Base-by-base conservation (phyloP, 2,113 vertebrate genomes). In the Empidonax traillii region DNA sequence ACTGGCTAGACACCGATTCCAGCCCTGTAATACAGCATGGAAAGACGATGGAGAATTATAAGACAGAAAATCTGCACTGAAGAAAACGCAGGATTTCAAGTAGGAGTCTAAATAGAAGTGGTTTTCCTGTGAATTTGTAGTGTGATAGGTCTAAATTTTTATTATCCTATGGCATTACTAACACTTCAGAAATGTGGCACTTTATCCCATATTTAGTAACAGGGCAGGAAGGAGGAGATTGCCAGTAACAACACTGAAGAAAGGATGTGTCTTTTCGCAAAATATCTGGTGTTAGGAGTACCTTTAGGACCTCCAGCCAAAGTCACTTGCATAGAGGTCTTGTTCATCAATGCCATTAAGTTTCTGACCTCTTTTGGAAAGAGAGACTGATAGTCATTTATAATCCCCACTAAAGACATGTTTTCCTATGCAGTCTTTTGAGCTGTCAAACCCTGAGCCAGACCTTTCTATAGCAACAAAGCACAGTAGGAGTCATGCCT, bases 391-490 rank as follows among this genome's bases (percentile, higher is more conserved):
- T n/a, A 89, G 72, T 76, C 24, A 52, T 58, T 91, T 68, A 73
- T 87, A 94, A 94, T 92, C 61, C 76, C 65, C 2, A 12, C 61
- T 35, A 93, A 96, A 97, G 75, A 81, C 79, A 58, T 66, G 58
- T 91, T 96, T 96, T 96, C 92, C 83, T 93, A 87, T 87, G 93
- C 52, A 79, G 66, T 61, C 68, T 93, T 93, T 59, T 20, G 66
- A 88, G 66, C 91, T 73, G 78, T 59, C 91, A 67, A 55, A 83
- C 43, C 39, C 44, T 28, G 77, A 97, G 93, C 83, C 62, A 96
- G 86, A 92, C 72, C 90, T 97, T 96, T 90, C 92, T 89, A 93
- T 58, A 96, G 94, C 85, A 93, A 96, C 87, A 87, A 93, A 95
- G 86, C 67, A 90, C 81, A 59, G 94, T 94, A 62, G 77, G 22